Conservation (phyloP, 2,113 vertebrate genomes). For the Alouatta palliata region DNA sequence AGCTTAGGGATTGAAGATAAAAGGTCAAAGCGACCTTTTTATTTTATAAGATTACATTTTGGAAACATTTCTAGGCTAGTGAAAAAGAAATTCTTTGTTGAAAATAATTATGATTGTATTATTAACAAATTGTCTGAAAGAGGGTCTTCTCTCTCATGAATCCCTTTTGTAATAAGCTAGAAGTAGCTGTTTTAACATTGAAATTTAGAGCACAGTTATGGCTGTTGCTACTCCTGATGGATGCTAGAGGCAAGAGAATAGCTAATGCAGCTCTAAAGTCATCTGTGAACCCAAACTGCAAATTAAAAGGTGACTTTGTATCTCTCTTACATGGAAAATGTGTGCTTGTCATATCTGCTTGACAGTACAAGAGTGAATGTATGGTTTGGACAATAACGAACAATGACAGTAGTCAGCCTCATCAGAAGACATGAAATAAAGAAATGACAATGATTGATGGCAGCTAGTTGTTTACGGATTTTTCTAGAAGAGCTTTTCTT, state of each 20-base stretch:
- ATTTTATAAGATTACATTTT: slow-evolving; percentile 51
- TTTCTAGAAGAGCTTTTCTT: slow-evolving; percentile 85
- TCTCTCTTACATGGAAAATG: slow-evolving; percentile 91
- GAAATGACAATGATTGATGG: slow-evolving; percentile 98
- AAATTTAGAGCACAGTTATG: slow-evolving; percentile 71
- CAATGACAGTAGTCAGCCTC: slow-evolving; percentile 96
- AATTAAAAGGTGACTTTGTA: slow-evolving; percentile 97
- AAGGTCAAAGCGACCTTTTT: slow-evolving; percentile 37
- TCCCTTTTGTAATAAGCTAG: slow-evolving; percentile 76
- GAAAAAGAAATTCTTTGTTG: slow-evolving; percentile 3
- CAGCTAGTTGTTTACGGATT: slow-evolving; percentile 95
- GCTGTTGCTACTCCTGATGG: slow-evolving; percentile 64
- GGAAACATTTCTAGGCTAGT: background rate
- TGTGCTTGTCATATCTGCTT: slow-evolving; percentile 96
- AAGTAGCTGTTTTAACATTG: slow-evolving; percentile 70
- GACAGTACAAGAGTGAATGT: slow-evolving; percentile 91
- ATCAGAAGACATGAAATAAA: slow-evolving; percentile 91
- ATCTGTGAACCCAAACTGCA: slow-evolving; percentile 83
- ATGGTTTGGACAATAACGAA: slow-evolving; percentile 95
- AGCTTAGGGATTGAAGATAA: slow-evolving; percentile 55
- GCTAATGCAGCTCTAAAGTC: slow-evolving; percentile 77
- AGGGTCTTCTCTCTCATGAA: slow-evolving; percentile 74
- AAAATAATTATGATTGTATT: slow-evolving; percentile 31
- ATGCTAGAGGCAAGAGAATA: slow-evolving; percentile 80
- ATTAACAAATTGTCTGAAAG: slow-evolving; percentile 55